Conservation (phyloP, 2,888 invertebrate species). For the Andricus curvator region DNA sequence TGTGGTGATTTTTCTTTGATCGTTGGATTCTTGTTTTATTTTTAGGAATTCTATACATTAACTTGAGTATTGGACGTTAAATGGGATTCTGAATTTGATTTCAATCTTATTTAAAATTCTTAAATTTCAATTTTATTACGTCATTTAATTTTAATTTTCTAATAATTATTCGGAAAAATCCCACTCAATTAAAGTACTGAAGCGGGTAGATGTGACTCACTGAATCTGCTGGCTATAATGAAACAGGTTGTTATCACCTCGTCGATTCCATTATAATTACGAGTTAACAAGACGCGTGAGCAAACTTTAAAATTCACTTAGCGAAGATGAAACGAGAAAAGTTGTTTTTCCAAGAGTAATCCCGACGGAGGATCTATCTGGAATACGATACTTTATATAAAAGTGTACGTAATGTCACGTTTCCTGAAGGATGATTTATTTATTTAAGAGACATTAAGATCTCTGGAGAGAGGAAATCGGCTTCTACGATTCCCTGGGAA, state of each 20-base stretch:
- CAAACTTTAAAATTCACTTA: constrained; percentile 25
- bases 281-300: constrained; percentile 2
- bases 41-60: too few species aligned
- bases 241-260: background rate
- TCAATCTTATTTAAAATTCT: too few species aligned
- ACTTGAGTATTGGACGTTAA: too few species aligned
- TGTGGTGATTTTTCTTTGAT: too few species aligned
- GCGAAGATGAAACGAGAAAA: constrained; percentile 19
- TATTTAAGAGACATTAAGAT: constrained; percentile 26
- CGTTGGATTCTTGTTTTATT: too few species aligned
- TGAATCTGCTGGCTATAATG: background rate
- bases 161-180: background rate
- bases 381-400: background rate
- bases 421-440: constrained; percentile 17
- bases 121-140: too few species aligned
- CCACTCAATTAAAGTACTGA: background rate
- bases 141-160: too few species aligned
- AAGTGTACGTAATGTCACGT: background rate
- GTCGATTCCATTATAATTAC: background rate
- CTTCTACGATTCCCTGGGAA: background rate
- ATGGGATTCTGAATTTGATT: too few species aligned
- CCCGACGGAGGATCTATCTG: background rate
- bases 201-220: background rate
- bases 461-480: background rate
- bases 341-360: constrained; percentile 22